These are phyloP conservation scores for Arrhopalites spinosus DNA, from an alignment of 2,888 invertebrate genomes.

Conservation along the genomic window DNA sequence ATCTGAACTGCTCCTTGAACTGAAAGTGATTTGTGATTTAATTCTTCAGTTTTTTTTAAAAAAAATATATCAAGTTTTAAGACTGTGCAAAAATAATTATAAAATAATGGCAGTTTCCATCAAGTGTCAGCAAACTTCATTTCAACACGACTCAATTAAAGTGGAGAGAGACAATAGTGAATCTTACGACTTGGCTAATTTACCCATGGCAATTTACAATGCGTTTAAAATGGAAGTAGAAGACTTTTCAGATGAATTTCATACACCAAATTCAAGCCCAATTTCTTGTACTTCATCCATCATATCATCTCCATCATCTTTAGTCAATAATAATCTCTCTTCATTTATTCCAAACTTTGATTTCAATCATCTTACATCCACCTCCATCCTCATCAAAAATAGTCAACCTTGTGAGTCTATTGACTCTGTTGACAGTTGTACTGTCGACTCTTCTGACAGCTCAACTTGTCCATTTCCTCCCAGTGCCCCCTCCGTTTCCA, in stretches of 20 bases:
- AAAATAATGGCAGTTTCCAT: slow-evolving; percentile 1
- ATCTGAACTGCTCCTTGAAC: no score
- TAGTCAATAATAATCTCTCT: no score
- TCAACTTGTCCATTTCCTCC: not conserved
- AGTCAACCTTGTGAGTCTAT: not conserved
- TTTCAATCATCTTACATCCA: not conserved
- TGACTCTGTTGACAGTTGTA: slow-evolving; percentile 26
- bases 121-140: slow-evolving; percentile 4
- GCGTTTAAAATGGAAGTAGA: slow-evolving; percentile 27
- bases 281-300: slow-evolving; percentile 32
- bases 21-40: no score
- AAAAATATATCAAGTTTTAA: no score
- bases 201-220: slow-evolving; percentile 22
- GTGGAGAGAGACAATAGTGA: not conserved
- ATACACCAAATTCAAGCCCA: slow-evolving; percentile 63
- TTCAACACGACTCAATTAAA: not conserved
- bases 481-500: not conserved
- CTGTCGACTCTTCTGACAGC: not conserved
- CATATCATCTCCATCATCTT: not conserved
- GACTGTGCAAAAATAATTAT: not conserved
- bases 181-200: not conserved
- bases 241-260: slow-evolving; percentile 57
- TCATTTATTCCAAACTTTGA: not conserved
- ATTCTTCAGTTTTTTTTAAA: no score
- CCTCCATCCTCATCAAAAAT: not conserved